A percentile compares a stretch with the other conserved stretches of the same genome.
Evolutionary conservation across 2,113 vertebrate species (phyloP).

Genomic region (Connochaetes taurinus): DNA sequence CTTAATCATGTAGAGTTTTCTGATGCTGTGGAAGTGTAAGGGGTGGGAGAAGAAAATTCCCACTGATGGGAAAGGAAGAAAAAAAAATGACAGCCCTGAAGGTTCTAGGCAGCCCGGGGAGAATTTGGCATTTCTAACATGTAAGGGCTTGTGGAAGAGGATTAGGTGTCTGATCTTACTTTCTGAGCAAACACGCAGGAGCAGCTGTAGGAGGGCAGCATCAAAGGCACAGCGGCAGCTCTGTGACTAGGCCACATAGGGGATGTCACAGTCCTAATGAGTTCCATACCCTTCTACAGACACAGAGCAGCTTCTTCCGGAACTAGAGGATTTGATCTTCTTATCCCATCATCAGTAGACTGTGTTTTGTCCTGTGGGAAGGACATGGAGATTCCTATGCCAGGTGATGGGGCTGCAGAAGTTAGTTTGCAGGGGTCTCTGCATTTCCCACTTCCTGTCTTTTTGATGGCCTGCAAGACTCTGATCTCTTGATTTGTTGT

Average conservation of each 20-base stretch:
- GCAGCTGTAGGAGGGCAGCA: slow-evolving; percentile 11
- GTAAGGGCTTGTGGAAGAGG: slow-evolving; percentile 28
- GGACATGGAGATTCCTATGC: background rate
- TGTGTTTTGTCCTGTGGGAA: background rate
- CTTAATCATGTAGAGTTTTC: background rate
- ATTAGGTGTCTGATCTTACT: slow-evolving; percentile 35
- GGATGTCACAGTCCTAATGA: slow-evolving; percentile 2
- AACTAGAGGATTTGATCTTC: background rate
- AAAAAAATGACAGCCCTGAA: background rate
- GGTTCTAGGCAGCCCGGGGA: background rate
- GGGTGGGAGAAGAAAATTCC: background rate
- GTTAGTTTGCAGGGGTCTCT: background rate
- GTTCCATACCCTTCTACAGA: slow-evolving; percentile 16
- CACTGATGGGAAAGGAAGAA: background rate
- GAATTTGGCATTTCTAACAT: background rate
- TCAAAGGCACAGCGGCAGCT: slow-evolving; percentile 35
- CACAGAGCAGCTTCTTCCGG: background rate
- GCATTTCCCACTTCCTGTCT: background rate
- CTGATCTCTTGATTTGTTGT: background rate
- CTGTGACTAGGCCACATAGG: background rate
- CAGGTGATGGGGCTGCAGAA: background rate
- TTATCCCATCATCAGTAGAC: background rate
- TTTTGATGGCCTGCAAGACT: too few relatives aligned
- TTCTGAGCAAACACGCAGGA: background rate
- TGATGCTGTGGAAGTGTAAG: background rate